Percentiles rank a stretch among this genome's conserved stretches.
These are phyloP conservation scores for Brachionus manjavacas DNA, from an alignment of 1,140 invertebrate species.

Conservation along the genomic window DNA sequence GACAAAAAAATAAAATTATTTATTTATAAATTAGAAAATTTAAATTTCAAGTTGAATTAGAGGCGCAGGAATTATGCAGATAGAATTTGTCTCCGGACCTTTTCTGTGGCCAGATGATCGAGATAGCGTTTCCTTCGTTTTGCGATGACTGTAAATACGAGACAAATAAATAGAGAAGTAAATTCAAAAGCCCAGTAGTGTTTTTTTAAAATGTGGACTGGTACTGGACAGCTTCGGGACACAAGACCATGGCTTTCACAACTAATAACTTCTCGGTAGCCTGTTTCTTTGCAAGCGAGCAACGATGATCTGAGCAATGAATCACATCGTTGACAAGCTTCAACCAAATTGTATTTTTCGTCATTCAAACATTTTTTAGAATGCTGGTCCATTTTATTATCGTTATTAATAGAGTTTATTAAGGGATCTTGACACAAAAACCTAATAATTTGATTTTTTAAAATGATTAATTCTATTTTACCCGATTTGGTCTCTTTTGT, in stretches of 20 bases:
- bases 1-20: not conserved
- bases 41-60: not conserved
- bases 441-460: not conserved
- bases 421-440: not conserved
- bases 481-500: not conserved
- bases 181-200: slow-evolving; percentile 38
- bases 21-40: not conserved
- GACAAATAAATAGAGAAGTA: not conserved
- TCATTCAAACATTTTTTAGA: not conserved
- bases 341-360: not conserved
- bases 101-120: slow-evolving; percentile 12
- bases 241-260: slow-evolving; percentile 29
- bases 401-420: not conserved
- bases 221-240: slow-evolving; percentile 4
- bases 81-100: slow-evolving; percentile 25
- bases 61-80: not conserved
- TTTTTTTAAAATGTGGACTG: not conserved
- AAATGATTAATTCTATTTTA: not conserved
- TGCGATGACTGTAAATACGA: not conserved
- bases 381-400: not conserved
- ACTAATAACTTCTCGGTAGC: slow-evolving; percentile 14
- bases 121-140: slow-evolving; percentile 1
- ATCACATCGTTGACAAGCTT: not conserved
- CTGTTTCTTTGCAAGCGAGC: slow-evolving; percentile 18
- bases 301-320: not conserved